Base-by-base conservation (phyloP, 2,113 vertebrate species). In the Phaethornis superciliosus region DNA sequence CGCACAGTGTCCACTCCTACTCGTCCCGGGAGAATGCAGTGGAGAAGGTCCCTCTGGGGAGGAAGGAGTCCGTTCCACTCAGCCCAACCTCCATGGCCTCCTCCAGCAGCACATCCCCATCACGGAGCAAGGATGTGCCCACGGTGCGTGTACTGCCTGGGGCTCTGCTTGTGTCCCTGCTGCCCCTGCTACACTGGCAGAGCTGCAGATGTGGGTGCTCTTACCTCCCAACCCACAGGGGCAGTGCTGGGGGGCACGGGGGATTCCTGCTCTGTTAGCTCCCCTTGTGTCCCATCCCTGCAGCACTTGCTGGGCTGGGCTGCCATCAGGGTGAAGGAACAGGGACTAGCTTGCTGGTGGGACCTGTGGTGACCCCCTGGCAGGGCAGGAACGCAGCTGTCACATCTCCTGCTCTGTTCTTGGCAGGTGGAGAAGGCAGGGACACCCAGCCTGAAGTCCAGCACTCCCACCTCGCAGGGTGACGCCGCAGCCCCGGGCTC, bases 41-140 rank as follows among this genome's bases (percentile, higher is more conserved):
- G 80, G 99, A 99, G 93, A 99, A 99, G 96, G 97, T 98, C 17
- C 97, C 98, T 0, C 93, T 97, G 76, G 98, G 98, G 44, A 98
- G 99, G 91, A 99, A 99, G n/a, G 97, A 98, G 13, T 93, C 97
- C 1, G 75, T 98, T 0, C 98, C 98, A 10, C 98, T 98, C 89
- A 99, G 99, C 77, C 99, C 99, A 1, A 98, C 98, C 58, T 99
- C 99, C 44, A 97, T 99, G 96, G 98, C 98, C 46, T 99, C 99
- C 27, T 99, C 99, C 37, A 98, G 98, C 97, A 99, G 99, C n/a
- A 94, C 97, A 0, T 95, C 99, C 74, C 99, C 99, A 0, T 98
- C 98, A 1, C 98, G 98, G 49, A 98, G 97, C 96, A 99, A 99
- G 95, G 99, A 99, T 20, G 95, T 82, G 0, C 97, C 98, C 27